phyloP scores from a whole-genome alignment of 1,140 invertebrate species.

The Micrasema minimum region DNA sequence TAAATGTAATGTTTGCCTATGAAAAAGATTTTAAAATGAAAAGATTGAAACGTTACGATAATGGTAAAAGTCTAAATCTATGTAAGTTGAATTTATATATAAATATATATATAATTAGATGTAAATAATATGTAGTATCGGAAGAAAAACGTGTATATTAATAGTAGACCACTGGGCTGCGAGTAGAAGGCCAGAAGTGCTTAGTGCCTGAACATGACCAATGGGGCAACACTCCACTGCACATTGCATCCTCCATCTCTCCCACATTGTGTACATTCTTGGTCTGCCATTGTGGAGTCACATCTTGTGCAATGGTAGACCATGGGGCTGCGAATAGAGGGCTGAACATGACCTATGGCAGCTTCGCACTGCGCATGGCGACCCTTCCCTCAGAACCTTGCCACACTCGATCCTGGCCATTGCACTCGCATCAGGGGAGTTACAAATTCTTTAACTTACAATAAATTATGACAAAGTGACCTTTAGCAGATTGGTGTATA shows the following conservation, averaged over 20 bases:
- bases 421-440: slow-evolving; percentile 24
- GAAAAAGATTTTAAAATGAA: slow-evolving; percentile 48
- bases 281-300: no score
- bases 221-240: neutral
- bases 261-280: neutral
- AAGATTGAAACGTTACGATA: slow-evolving; percentile 53
- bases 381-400: slow-evolving; percentile 32
- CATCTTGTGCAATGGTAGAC: slow-evolving; percentile 38
- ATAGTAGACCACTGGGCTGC: slow-evolving; percentile 46
- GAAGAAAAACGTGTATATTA: slow-evolving; percentile 34
- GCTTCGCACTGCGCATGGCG: neutral
- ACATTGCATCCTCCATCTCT: neutral
- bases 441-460: slow-evolving; percentile 23
- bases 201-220: slow-evolving; percentile 50
- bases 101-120: slow-evolving; percentile 52
- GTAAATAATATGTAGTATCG: slow-evolving; percentile 53
- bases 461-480: slow-evolving; percentile 32
- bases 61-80: slow-evolving; percentile 54
- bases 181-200: slow-evolving; percentile 45
- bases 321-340: slow-evolving; percentile 35
- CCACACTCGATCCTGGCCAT: slow-evolving; percentile 38
- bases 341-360: slow-evolving; percentile 35
- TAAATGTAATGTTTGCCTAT: slow-evolving; percentile 53
- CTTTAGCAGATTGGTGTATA: slow-evolving; percentile 28
- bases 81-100: slow-evolving; percentile 53